Evolutionary conservation across 35 echinoderm and acorn worm genomes (phyloP).

Genomic region (Acanthaster planci): DNA sequence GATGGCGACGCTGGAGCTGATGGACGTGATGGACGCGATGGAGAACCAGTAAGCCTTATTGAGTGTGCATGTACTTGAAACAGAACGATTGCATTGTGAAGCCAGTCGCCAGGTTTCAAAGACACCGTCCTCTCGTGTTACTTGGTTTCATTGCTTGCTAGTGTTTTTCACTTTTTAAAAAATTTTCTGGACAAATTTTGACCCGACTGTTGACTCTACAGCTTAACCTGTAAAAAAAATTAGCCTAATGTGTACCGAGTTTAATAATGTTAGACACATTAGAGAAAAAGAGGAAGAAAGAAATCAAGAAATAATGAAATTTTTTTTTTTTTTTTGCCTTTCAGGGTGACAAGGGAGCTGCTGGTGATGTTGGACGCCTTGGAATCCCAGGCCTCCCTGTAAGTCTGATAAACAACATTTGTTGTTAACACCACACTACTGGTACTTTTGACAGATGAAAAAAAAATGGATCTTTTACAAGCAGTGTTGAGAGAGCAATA

Average conservation of each 20-base stretch:
- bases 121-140: background rate
- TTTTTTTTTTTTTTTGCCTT: background rate
- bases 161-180: background rate
- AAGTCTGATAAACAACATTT: background rate
- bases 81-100: background rate
- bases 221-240: too few species aligned
- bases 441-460: too few species aligned
- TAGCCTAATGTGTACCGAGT: too few species aligned
- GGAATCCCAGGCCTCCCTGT: constrained; percentile 41
- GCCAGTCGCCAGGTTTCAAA: background rate
- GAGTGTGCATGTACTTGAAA: too few species aligned
- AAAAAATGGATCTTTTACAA: too few species aligned
- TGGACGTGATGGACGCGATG: constrained; percentile 37
- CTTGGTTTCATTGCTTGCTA: background rate
- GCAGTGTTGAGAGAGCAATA: too few species aligned
- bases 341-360: constrained; percentile 10
- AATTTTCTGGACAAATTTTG: too few species aligned
- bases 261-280: too few species aligned
- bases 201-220: too few species aligned
- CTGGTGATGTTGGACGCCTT: constrained; percentile 37
- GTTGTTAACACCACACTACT: too few species aligned
- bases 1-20: constrained; percentile 69
- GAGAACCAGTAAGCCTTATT: background rate
- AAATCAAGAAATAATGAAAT: background rate
- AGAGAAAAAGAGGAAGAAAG: too few species aligned